A percentile compares a stretch with the other conserved stretches of the same genome.
These are phyloP conservation scores for Hypotaenidia okinawae DNA, from an alignment of 2,797 vertebrate genomes.

Conservation along the genomic window DNA sequence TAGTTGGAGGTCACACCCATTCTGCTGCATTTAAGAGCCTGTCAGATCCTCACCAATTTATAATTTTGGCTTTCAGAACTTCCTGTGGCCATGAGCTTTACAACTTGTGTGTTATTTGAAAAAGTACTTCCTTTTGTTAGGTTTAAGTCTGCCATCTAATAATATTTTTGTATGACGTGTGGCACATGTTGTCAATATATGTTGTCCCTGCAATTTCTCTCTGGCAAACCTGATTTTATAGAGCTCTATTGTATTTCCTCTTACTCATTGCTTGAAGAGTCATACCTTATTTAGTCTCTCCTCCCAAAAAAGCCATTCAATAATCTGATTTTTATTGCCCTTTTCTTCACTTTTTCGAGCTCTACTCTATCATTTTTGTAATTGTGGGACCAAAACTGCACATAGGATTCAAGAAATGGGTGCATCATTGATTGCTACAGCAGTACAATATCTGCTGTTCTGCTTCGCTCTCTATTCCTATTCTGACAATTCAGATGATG, in stretches of 20 bases:
- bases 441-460: conserved; percentile 21
- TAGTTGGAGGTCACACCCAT: not conserved
- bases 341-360: conserved; percentile 20
- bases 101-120: not conserved
- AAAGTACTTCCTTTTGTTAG: not conserved
- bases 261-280: conserved; percentile 3
- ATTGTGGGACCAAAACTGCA: not conserved
- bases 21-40: not conserved
- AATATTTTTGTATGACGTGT: not conserved
- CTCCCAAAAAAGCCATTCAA: not conserved
- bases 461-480: not conserved
- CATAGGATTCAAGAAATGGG: not conserved
- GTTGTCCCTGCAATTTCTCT: conserved; percentile 4
- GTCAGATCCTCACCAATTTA: not conserved
- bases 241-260: conserved; percentile 5
- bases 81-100: not conserved
- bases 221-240: conserved; percentile 36
- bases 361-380: conserved; percentile 27
- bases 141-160: not conserved
- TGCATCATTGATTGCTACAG: not conserved
- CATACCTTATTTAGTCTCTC: not conserved
- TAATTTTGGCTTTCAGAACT: conserved; percentile 3
- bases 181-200: not conserved
- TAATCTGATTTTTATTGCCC: conserved; percentile 28
- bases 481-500: conserved; percentile 36